Base-by-base conservation (phyloP, 1,140 invertebrate species). In the Leptinotarsa undecemlineata region DNA sequence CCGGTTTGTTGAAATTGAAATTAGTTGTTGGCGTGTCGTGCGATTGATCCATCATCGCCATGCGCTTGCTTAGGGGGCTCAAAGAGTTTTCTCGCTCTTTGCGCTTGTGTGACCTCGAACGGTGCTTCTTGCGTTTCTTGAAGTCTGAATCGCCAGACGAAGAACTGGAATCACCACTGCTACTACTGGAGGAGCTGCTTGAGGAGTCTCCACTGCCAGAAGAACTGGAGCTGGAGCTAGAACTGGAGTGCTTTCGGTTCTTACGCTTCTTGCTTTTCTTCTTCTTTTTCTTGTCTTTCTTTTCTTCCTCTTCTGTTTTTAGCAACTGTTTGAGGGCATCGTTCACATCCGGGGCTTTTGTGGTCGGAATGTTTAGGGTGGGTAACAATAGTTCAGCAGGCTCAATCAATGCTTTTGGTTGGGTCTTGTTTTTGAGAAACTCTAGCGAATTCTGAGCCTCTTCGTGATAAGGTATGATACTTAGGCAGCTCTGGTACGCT, bases 401-500 rank as follows among this genome's bases (percentile, higher is more conserved):
- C 80, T 90, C 89, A 76, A 90, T 89, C 75, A 90, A 85, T 74
- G 87, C 88, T 77, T 89, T 90, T 13, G 76, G 3, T 82, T 86
- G 75, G 4, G 88, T 88, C 82, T 93, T 93, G 51, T 88, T 89
- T 79, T 93, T 92, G 21, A 94, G 87, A 76, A 92, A 93, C 69
- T 94, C 92, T 71, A 95, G 88, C 0, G 93, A 94, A 80, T 92
- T 93, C 75, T 92, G 90, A 1, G 94, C 94, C 84, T 96, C 94
- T 79, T 94, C 92, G 85, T 96, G 94, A 81, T 91, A 92, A 0
- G 94, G 93, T 78, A 93, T 91, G 20, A 96, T 91, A 14, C 89
- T 88, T 19, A 96, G 85, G 82, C 94, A 95, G 81, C 93, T 93
- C 81, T 93, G 92, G 80, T 96, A 96, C 1, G 92, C 91, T 76